These are phyloP conservation scores for Beris chalybata DNA, from an alignment of 2,888 invertebrate species.

Conservation along the genomic window DNA sequence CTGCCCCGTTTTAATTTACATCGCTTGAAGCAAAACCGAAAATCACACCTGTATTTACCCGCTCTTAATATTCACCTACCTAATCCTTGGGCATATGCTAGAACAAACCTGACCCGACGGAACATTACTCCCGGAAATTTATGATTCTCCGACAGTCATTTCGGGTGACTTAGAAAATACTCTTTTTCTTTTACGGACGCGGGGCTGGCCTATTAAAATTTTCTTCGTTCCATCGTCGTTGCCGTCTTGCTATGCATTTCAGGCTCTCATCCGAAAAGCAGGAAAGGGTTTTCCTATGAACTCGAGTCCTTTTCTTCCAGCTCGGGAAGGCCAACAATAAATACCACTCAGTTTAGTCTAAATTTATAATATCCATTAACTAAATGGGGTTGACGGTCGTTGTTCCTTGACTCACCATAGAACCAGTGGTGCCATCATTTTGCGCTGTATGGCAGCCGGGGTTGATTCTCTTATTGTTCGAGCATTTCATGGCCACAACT, in stretches of 20 bases:
- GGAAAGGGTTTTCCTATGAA: constrained; percentile 20
- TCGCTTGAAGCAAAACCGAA: constrained; percentile 19
- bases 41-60: constrained; percentile 29
- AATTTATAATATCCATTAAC: constrained; percentile 57
- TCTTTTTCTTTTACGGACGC: background rate
- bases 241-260: constrained; percentile 8
- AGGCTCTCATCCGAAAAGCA: constrained; percentile 1
- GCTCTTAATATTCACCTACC: constrained; percentile 14
- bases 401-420: constrained; percentile 7
- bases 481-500: background rate
- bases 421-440: constrained; percentile 12
- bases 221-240: constrained; percentile 8
- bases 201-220: constrained; percentile 30
- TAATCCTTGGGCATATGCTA: constrained; percentile 20
- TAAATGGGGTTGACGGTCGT: constrained; percentile 51
- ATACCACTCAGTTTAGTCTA: constrained; percentile 42
- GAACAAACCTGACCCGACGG: constrained; percentile 24
- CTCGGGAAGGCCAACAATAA: constrained; percentile 34
- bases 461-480: background rate
- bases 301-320: constrained; percentile 2
- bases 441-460: background rate
- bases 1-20: constrained; percentile 7
- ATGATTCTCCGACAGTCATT: constrained; percentile 22
- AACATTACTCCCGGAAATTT: constrained; percentile 25
- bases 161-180: constrained; percentile 10